phyloP scores from a whole-genome alignment of 2,797 vertebrate genomes.

The Harpagifer antarcticus region DNA sequence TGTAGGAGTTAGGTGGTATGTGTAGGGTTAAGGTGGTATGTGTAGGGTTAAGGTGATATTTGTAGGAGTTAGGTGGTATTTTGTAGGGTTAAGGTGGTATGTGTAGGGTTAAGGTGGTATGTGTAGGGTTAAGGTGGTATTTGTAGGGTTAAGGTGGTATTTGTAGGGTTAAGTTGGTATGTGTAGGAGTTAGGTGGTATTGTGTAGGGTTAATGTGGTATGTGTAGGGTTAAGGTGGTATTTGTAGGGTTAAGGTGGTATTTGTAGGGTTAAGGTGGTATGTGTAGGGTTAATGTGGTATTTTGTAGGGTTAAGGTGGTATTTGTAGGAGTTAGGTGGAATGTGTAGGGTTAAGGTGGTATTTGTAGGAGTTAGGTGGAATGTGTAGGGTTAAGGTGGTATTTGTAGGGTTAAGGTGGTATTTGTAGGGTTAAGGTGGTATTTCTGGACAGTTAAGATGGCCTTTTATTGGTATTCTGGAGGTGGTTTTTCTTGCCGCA shows the following conservation, averaged over 20 bases:
- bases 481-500: no score
- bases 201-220: background rate
- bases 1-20: no score
- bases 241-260: no score
- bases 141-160: no score
- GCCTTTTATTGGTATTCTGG: background rate
- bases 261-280: no score
- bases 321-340: no score
- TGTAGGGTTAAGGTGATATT: background rate
- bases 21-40: background rate
- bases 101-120: background rate
- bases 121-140: no score
- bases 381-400: background rate
- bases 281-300: no score
- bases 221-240: background rate
- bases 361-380: background rate
- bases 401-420: background rate
- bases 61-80: background rate
- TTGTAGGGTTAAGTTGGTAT: background rate
- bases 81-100: background rate
- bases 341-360: no score
- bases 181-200: no score
- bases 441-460: background rate
- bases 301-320: no score
- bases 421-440: background rate